Percentiles rank a stretch among this genome's conserved stretches.
Conservation (phyloP, 2,797 vertebrate genomes). For the Echeneis naucrates region DNA sequence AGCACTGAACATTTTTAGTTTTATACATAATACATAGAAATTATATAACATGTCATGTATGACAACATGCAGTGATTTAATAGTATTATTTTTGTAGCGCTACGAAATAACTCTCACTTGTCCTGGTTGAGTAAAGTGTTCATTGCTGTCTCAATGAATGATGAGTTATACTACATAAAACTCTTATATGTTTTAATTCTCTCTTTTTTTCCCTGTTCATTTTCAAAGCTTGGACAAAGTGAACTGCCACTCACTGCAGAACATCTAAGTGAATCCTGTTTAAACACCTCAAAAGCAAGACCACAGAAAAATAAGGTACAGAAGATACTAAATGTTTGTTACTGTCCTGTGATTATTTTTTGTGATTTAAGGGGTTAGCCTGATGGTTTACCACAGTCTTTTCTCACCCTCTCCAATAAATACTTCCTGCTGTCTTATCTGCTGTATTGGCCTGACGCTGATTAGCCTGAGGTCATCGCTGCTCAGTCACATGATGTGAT, state of each 20-base stretch:
- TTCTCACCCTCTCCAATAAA: slow-evolving; percentile 24
- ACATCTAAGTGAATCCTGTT: slow-evolving; percentile 24
- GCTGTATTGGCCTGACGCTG: slow-evolving; percentile 35
- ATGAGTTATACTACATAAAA: no score
- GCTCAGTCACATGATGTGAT: slow-evolving; percentile 73
- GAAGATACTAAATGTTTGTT: background rate
- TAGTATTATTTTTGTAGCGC: background rate
- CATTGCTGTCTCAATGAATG: background rate
- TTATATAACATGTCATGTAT: background rate
- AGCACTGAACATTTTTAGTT: background rate
- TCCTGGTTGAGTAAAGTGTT: background rate
- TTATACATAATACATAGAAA: background rate
- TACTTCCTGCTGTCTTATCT: slow-evolving; percentile 54
- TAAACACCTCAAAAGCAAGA: slow-evolving; percentile 24
- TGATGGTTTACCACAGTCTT: slow-evolving; percentile 5
- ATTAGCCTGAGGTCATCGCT: slow-evolving; percentile 58
- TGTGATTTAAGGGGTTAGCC: background rate
- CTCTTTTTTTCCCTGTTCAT: slow-evolving; percentile 8
- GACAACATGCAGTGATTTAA: background rate
- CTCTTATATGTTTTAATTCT: slow-evolving; percentile 6
- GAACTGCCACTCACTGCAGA: slow-evolving; percentile 36
- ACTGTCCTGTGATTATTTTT: slow-evolving; percentile 7
- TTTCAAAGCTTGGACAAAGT: slow-evolving; percentile 54
- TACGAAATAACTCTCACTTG: no score
- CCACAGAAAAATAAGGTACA: slow-evolving; percentile 80